These are phyloP conservation scores for Acanthurus lineatus DNA, from an alignment of 2,797 vertebrate species.

Conservation along the genomic window DNA sequence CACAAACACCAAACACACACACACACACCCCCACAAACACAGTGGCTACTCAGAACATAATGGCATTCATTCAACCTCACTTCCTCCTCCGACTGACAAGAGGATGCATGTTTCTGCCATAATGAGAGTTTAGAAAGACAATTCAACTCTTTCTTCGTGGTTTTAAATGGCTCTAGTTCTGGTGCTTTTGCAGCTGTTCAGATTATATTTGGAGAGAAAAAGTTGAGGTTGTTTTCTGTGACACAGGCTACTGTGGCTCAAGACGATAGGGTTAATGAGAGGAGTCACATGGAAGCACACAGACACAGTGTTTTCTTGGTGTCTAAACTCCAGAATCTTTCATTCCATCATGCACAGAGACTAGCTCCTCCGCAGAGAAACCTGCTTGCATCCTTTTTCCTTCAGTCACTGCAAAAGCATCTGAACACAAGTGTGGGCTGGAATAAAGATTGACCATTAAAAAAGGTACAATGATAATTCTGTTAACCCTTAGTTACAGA, in stretches of 20 bases:
- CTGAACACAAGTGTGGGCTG: too few species aligned
- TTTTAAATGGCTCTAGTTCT: neutral
- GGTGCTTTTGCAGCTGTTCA: neutral
- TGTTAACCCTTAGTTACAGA: neutral
- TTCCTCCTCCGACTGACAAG: neutral
- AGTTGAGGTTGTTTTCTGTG: neutral
- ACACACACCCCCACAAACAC: neutral
- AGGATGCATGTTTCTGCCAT: slow-evolving; percentile 14
- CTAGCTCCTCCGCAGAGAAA: neutral
- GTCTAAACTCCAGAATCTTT: neutral
- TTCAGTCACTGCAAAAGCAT: too few species aligned
- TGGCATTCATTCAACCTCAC: slow-evolving; percentile 7
- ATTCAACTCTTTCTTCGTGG: neutral
- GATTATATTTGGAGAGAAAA: neutral
- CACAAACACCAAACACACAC: slow-evolving; percentile 5
- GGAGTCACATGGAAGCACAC: neutral
- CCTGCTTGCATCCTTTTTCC: too few species aligned
- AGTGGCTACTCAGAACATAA: neutral
- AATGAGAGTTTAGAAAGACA: slow-evolving; percentile 3
- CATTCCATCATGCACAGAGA: neutral
- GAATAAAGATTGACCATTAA: too few species aligned
- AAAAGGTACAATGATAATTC: neutral
- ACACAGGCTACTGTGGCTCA: neutral
- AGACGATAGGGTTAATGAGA: neutral
- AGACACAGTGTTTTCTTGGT: neutral